Percentiles rank a stretch among this genome's conserved stretches.
These are phyloP conservation scores for Lucilia sericata DNA, from an alignment of 1,140 invertebrate genomes.

Conservation along the genomic window DNA sequence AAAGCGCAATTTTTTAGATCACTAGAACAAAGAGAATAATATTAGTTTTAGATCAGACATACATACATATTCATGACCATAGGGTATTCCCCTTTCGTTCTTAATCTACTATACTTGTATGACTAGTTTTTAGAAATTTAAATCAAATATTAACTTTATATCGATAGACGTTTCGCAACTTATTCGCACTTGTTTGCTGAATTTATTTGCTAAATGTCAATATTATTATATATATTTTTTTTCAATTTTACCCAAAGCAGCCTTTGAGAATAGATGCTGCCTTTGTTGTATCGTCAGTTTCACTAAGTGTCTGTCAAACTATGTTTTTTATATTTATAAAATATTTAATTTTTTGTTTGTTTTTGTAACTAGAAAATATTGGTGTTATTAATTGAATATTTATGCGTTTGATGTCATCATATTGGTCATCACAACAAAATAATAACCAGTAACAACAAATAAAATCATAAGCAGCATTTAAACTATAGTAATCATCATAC, in stretches of 20 bases:
- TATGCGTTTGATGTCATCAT: constrained; percentile 46
- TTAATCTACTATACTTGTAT: not conserved
- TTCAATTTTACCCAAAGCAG: not conserved
- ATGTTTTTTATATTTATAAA: not conserved
- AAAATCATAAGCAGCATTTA: not conserved
- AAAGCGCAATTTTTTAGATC: too few relatives aligned
- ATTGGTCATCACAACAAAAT: constrained; percentile 20
- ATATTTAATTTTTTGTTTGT: not conserved
- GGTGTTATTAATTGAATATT: constrained; percentile 43
- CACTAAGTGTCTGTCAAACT: not conserved
- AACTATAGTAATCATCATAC: not conserved
- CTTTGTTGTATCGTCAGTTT: not conserved
- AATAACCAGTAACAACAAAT: not conserved
- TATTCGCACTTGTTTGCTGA: not conserved
- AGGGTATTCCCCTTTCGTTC: not conserved
- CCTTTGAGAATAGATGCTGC: not conserved
- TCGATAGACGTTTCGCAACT: not conserved
- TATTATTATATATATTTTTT: not conserved
- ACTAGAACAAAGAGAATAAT: too few relatives aligned
- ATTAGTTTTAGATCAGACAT: too few relatives aligned
- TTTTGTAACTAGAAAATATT: not conserved
- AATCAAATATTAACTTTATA: too few relatives aligned
- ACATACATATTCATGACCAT: not conserved
- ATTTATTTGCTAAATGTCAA: constrained; percentile 23
- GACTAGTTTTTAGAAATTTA: not conserved